Evolutionary conservation across 2,888 invertebrate species (phyloP).

Genomic region (Drosophila dives): DNA sequence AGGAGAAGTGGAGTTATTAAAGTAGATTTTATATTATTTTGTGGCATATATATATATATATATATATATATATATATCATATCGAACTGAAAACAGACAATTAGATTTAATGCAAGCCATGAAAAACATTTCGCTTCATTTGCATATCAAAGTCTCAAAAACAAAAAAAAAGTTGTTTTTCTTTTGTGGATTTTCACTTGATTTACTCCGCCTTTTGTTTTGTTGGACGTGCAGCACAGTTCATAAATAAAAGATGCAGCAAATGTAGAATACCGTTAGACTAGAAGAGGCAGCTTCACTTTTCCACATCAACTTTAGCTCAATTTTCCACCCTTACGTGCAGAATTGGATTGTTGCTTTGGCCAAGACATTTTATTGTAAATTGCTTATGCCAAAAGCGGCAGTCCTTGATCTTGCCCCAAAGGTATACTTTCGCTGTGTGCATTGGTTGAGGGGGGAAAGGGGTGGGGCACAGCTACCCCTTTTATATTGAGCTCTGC

Average conservation of each 20-base stretch:
- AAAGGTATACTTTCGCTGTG: conserved; percentile 52
- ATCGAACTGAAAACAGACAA: conserved; percentile 8
- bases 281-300: neutral
- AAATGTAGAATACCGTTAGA: conserved; percentile 4
- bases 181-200: conserved; percentile 31
- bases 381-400: conserved; percentile 74
- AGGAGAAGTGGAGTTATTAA: neutral
- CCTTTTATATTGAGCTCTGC: conserved; percentile 46
- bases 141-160: conserved; percentile 1
- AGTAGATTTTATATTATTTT: neutral
- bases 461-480: conserved; percentile 1
- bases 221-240: conserved; percentile 36
- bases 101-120: conserved; percentile 16
- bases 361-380: conserved; percentile 72
- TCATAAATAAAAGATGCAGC: conserved; percentile 78
- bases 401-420: conserved; percentile 54
- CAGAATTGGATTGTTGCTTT: conserved; percentile 58
- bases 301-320: neutral
- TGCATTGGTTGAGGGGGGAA: neutral
- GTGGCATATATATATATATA: neutral
- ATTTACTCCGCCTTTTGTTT: neutral
- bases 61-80: neutral
- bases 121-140: neutral
- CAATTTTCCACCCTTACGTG: conserved; percentile 20
- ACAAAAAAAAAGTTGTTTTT: neutral